These are phyloP conservation scores for Indicator indicator DNA, from an alignment of 2,113 vertebrate genomes.

Conservation along the genomic window DNA sequence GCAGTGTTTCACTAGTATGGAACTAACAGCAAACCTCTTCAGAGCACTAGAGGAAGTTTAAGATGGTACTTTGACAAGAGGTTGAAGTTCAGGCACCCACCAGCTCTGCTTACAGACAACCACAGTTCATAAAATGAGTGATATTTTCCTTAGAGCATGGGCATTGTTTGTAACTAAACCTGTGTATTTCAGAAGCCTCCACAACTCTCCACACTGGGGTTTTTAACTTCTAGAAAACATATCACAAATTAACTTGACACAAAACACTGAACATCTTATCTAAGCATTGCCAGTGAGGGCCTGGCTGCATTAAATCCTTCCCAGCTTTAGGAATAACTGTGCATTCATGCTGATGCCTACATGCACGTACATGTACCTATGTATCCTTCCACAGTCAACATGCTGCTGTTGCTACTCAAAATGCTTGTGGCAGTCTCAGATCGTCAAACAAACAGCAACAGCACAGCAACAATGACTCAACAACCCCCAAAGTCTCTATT, in stretches of 20 bases:
- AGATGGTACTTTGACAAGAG: neutral
- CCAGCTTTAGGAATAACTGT: neutral
- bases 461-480: neutral
- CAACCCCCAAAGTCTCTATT: neutral
- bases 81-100: neutral
- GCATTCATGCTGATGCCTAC: neutral
- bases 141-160: neutral
- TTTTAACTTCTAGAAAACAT: neutral
- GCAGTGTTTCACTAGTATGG: neutral
- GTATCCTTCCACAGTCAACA: neutral
- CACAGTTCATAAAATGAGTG: neutral
- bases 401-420: neutral
- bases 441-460: slow-evolving; percentile 10
- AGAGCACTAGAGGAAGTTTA: neutral
- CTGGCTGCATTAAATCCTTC: neutral
- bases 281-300: neutral
- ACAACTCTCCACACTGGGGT: rapidly evolving
- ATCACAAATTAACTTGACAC: neutral
- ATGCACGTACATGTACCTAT: rapidly evolving
- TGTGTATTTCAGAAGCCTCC: neutral
- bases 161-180: neutral
- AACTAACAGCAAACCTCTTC: neutral
- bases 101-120: neutral
- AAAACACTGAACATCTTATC: neutral
- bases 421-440: neutral